Base-by-base conservation (phyloP, 2,797 vertebrate species). In the Chiloscyllium punctatum region DNA sequence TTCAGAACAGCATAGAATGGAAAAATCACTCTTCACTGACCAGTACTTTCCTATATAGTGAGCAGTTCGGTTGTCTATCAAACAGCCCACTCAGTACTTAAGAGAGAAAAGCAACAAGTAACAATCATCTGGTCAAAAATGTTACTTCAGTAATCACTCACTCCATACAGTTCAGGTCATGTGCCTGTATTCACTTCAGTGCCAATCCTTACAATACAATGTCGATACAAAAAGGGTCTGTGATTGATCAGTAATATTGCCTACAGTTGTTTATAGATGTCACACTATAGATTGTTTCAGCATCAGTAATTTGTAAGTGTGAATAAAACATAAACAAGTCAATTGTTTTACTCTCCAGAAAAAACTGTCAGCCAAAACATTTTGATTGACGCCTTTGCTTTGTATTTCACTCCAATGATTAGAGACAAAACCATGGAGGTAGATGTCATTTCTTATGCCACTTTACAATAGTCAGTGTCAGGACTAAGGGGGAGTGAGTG, bases 401-500 rank as follows among this genome's bases (percentile, higher is more conserved):
- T 94, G 91, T 71, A 71, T 71, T 71, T 94, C 23, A 94, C 37
- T 94, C 68, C 66, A 69, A 48, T 94, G 94, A 94, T 42, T 94
- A 94, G 68, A 48, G 2, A 69, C 15, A 9, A 30, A 21, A 71
- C 62, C 6, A 94, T 11, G 4, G 13, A 66, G 23, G 37, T 68
- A n/a, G 33, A n/a, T 8, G 11, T 30, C 25, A 25, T 87, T 87
- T 62, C 51, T 4, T 30, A 16, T 18, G 15, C 30, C 66, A 25
- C 16, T 15, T n/a, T 11, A 18, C 51, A 57, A 90, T 57, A 62
- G 4, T 27, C 57, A 62, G 57, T 42, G 30, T 91, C 57, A 66
- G n/a, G 62, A 37, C 88, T 66, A 27, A 57, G 57, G 57, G 9
- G n/a, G 82, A 37, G 16, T 21, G 57, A 37, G 18, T 18, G n/a